Percentiles rank a stretch among this genome's conserved stretches.
Evolutionary conservation across 1,140 invertebrate genomes (phyloP).

Genomic region (Propsilocerus akamusi): DNA sequence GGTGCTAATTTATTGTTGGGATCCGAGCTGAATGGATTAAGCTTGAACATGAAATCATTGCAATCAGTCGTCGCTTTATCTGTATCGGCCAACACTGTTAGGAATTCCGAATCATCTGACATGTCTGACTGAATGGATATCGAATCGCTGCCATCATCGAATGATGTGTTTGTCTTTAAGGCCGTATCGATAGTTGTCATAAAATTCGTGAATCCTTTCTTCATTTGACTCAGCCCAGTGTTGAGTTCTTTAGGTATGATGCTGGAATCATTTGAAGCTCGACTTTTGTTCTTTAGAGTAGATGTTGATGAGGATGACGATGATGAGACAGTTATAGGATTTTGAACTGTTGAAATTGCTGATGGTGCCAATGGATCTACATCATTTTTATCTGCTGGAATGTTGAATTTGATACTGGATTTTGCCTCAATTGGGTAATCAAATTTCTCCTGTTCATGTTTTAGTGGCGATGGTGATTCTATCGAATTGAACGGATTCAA

Average conservation of each 20-base stretch:
- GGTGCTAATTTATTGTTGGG: conserved; percentile 25
- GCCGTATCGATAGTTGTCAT: conserved; percentile 68
- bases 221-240: conserved; percentile 47
- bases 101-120: conserved; percentile 66
- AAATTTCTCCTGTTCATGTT: neutral
- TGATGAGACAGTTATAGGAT: neutral
- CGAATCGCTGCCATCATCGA: conserved; percentile 51
- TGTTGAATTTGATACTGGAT: conserved; percentile 4
- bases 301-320: neutral
- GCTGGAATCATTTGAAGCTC: neutral
- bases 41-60: conserved; percentile 38
- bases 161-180: conserved; percentile 36
- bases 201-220: conserved; percentile 56
- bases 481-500: neutral
- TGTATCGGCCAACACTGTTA: conserved; percentile 41
- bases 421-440: conserved; percentile 2
- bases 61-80: conserved; percentile 42
- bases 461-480: neutral
- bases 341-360: neutral
- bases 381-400: conserved; percentile 9
- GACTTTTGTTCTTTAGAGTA: neutral
- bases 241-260: neutral
- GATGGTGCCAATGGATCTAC: conserved; percentile 2
- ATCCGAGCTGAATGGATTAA: conserved; percentile 24
- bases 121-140: conserved; percentile 50